These are phyloP conservation scores for Ennomos quercinarius DNA, from an alignment of 2,888 invertebrate species.

Conservation along the genomic window DNA sequence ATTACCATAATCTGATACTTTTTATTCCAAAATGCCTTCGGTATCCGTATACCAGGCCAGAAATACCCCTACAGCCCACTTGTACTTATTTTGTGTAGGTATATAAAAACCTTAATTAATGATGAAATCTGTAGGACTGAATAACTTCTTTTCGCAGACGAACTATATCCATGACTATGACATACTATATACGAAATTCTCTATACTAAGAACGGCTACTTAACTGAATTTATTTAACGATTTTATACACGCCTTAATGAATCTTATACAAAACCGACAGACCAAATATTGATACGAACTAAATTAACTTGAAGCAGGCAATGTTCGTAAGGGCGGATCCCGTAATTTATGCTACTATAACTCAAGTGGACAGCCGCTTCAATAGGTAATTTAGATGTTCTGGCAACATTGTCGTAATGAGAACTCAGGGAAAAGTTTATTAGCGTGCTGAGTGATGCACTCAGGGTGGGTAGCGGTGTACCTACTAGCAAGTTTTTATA, in stretches of 20 bases:
- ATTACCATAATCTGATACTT: conserved; percentile 46
- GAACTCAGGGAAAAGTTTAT: conserved; percentile 64
- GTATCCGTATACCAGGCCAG: conserved; percentile 29
- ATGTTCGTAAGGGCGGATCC: conserved; percentile 63
- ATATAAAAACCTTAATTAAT: no score
- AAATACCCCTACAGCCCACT: conserved; percentile 29
- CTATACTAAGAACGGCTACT: no score
- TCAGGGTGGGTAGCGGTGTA: conserved; percentile 49
- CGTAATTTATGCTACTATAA: conserved; percentile 83
- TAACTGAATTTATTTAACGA: no score
- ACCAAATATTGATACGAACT: conserved; percentile 35
- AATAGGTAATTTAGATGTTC: conserved; percentile 84
- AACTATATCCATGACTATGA: no score
- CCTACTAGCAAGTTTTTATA: conserved; percentile 37
- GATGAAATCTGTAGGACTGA: no score
- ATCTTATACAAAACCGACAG: conserved; percentile 18
- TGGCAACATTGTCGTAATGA: conserved; percentile 82
- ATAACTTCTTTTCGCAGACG: no score
- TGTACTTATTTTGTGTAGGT: background rate
- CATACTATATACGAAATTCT: no score
- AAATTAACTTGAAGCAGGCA: conserved; percentile 34
- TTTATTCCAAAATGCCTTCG: conserved; percentile 39
- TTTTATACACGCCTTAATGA: background rate
- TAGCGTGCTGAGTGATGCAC: conserved; percentile 56
- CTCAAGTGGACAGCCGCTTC: conserved; percentile 75